Evolutionary conservation across 2,888 invertebrate genomes (phyloP).

Genomic region (Frankliniella fusca): DNA sequence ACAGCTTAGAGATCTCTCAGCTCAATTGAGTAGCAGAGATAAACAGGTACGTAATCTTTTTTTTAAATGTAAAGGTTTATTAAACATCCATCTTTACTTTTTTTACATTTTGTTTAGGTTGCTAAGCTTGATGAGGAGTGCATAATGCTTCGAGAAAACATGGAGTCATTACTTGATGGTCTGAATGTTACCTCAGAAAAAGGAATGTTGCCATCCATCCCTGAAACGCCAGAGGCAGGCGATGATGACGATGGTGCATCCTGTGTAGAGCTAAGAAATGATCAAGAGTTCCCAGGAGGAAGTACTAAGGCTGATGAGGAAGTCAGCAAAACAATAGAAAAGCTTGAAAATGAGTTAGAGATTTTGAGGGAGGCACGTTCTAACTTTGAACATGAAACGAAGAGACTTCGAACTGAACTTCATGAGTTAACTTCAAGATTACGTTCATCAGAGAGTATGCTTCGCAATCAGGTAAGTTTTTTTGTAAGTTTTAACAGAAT

Average conservation of each 20-base stretch:
- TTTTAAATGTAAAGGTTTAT: neutral
- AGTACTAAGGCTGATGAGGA: neutral
- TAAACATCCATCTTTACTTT: neutral
- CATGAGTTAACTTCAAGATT: neutral
- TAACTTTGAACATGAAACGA: neutral
- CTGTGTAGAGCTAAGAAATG: neutral
- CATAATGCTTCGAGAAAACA: slow-evolving; percentile 46
- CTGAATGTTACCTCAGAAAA: slow-evolving; percentile 44
- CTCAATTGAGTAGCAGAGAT: neutral
- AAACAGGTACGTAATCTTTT: neutral
- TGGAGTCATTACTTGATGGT: slow-evolving; percentile 43
- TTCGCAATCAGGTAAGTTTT: neutral
- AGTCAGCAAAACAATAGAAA: neutral
- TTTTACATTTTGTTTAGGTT: neutral
- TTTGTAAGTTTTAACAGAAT: neutral
- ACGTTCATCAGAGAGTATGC: slow-evolving; percentile 12
- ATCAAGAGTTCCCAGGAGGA: neutral
- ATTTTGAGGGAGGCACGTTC: neutral
- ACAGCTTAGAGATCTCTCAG: slow-evolving; percentile 40
- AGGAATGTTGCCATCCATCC: slow-evolving; percentile 44
- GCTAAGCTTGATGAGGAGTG: slow-evolving; percentile 43
- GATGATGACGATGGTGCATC: neutral
- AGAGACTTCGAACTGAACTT: neutral
- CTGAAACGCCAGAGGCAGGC: slow-evolving; percentile 41
- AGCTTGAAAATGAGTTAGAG: neutral